A percentile compares a stretch with the other conserved stretches of the same genome.
These are phyloP conservation scores for Meteorus sp. DNA, from an alignment of 1,140 invertebrate species.

Conservation along the genomic window DNA sequence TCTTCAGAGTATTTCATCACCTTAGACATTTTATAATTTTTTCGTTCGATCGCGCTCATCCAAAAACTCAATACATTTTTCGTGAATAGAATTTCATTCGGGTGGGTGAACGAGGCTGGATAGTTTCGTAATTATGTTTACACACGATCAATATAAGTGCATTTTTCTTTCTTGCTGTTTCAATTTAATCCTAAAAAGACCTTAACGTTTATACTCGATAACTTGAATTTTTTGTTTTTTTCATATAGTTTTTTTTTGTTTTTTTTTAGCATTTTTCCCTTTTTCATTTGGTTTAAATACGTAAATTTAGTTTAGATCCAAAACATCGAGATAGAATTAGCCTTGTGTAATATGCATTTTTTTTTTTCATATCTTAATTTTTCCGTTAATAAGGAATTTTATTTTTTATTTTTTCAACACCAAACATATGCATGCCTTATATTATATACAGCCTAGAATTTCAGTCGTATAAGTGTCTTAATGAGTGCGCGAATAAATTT, in stretches of 20 bases:
- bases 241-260: no score
- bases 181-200: conserved; percentile 48
- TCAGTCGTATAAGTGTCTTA: conserved; percentile 49
- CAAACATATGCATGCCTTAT: conserved; percentile 59
- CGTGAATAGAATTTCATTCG: not conserved
- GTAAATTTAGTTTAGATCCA: conserved; percentile 55
- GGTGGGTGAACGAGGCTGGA: not conserved
- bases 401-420: conserved; percentile 54
- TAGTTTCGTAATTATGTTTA: conserved; percentile 40
- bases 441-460: conserved; percentile 58
- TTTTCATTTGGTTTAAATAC: conserved; percentile 41
- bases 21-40: conserved; percentile 19
- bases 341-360: conserved; percentile 52
- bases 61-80: no score
- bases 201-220: conserved; percentile 55
- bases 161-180: conserved; percentile 36
- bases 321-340: conserved; percentile 57
- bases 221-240: conserved; percentile 45
- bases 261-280: no score
- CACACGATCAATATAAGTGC: conserved; percentile 55
- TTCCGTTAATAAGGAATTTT: conserved; percentile 48
- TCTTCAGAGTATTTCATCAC: conserved; percentile 21
- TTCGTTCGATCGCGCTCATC: conserved; percentile 15
- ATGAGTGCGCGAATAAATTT: conserved; percentile 24
- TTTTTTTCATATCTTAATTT: conserved; percentile 50